Percentiles rank a stretch among this genome's conserved stretches.
Conservation (phyloP, 2,797 vertebrate species). For the Muscicapa comitata region DNA sequence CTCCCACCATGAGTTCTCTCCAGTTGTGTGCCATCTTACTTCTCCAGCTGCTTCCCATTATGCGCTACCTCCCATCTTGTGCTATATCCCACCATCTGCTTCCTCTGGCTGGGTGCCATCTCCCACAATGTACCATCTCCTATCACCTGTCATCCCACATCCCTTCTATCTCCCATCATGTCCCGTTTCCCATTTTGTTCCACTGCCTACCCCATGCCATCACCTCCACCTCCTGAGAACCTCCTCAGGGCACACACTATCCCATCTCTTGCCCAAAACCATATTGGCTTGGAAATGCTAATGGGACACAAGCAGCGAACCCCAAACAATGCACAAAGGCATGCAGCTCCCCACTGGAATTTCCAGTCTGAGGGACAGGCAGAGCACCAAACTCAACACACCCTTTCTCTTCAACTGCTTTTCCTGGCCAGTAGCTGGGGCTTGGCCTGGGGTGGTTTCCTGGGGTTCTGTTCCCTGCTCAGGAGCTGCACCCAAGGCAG, state of each 20-base stretch:
- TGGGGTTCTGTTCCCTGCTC: neutral
- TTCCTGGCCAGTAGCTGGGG: neutral
- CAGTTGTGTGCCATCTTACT: neutral
- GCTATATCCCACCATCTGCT: neutral
- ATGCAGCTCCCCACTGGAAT: neutral
- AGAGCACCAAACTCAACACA: neutral
- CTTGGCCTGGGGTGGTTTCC: neutral
- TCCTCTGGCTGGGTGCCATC: neutral
- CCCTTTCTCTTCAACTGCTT: neutral
- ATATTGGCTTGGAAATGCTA: neutral
- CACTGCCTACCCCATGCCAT: neutral
- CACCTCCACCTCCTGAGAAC: neutral
- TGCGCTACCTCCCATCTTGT: neutral
- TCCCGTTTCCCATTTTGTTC: neutral
- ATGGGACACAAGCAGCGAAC: neutral
- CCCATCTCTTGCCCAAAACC: neutral
- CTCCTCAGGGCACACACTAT: neutral
- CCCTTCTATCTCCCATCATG: neutral
- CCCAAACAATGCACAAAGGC: neutral
- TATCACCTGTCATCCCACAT: neutral
- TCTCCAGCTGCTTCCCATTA: neutral
- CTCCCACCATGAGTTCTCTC: neutral
- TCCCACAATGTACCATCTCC: neutral
- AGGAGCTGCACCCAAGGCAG: fast-evolving
- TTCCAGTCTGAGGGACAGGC: neutral